Conservation (phyloP, 2,113 vertebrate genomes). For the Bombycilla garrulus region DNA sequence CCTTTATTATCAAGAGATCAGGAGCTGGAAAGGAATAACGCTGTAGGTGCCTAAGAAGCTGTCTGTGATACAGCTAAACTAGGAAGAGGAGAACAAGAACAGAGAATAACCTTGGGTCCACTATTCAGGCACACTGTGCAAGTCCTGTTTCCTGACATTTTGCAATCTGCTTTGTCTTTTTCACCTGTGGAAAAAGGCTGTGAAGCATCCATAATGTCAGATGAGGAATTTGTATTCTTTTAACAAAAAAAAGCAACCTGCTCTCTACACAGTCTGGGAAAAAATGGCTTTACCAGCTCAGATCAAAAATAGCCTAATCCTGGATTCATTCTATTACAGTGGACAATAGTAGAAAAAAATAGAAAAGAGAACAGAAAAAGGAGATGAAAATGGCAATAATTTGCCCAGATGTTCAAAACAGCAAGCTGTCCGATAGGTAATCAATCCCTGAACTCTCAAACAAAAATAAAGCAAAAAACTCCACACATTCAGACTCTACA, state of each 20-base stretch:
- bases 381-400: background rate
- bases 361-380: background rate
- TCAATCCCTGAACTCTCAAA: background rate
- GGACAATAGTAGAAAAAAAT: background rate
- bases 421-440: background rate
- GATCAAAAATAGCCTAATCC: background rate
- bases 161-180: background rate
- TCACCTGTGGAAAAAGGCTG: background rate
- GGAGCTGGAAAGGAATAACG: background rate
- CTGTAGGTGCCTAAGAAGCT: background rate
- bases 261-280: background rate
- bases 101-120: background rate
- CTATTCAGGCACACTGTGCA: background rate
- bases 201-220: background rate
- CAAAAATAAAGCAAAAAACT: background rate
- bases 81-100: background rate
- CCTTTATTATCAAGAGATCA: background rate
- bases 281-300: background rate
- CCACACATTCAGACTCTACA: rapidly evolving
- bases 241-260: background rate
- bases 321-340: background rate
- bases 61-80: background rate
- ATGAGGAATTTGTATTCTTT: background rate
- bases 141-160: background rate
- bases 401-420: background rate